Evolutionary conservation across 2,113 vertebrate species (phyloP), one percentile per base, ranked within the genome.

Genomic region (Ochotona curzoniae): DNA sequence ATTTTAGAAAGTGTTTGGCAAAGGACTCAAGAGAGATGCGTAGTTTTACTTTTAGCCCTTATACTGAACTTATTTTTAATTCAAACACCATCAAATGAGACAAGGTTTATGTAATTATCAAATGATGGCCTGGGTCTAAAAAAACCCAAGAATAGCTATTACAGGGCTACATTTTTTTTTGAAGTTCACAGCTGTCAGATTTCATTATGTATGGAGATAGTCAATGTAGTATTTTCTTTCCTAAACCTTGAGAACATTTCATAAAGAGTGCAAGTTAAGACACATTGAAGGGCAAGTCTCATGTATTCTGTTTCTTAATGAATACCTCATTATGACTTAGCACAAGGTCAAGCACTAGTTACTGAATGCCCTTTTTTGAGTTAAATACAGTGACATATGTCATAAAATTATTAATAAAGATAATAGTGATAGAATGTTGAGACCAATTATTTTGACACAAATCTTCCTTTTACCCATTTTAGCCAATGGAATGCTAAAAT

Each of bases 31-130:
- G 38, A 61, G 1, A 89, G n/a, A 80, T 88, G 25, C 0, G 13
- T 26, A 71, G 14, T 38, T 93, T 88, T 85, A n/a, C 61, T 71
- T 94, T 93, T 61, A 85, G 82, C 14, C 23, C 12, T 79, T 49
- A 75, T 8, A 10, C 5, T 75, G 47, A 5, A 83, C 80, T 76
- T 38, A 57, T 28, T 94, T 81, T 71, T 35, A 80, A 87, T 78
- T 92, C 61, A 93, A 95, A 71, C 83, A 81, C 12, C 23, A 81
- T 49, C 84, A 61, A 94, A 81, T 94, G 26, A 93, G 15, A 38
- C 14, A 92, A 73, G 32, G 76, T 47, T 35, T 54, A 76, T 38
- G 23, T 89, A 64, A 91, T 81, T 91, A 71, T 67, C 61, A 87
- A 84, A 75, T 60, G 63, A 87, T 74, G 70, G 28, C 3, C 32